Evolutionary conservation across 2,797 vertebrate species (phyloP).

Genomic region (Phataginus tetradactyla): DNA sequence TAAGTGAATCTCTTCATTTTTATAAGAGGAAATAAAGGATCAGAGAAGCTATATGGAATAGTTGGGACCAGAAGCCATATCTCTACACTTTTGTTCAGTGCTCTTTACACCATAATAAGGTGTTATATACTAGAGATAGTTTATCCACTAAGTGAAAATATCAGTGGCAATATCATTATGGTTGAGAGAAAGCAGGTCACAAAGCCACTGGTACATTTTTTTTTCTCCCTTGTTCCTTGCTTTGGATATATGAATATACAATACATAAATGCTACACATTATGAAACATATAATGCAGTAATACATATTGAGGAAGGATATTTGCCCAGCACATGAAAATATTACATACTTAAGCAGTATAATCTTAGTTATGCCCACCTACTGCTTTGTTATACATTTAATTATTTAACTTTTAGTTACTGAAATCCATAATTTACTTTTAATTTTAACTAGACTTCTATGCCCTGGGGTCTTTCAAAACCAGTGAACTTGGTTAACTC

Average conservation of each 20-base stretch:
- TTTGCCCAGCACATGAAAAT: constrained; percentile 17
- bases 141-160: constrained; percentile 31
- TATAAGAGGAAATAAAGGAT: constrained; percentile 37
- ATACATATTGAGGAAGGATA: background rate
- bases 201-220: background rate
- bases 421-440: constrained; percentile 33
- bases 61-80: constrained; percentile 22
- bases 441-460: constrained; percentile 46
- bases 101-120: constrained; percentile 21
- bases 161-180: constrained; percentile 4
- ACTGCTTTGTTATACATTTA: constrained; percentile 4
- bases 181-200: constrained; percentile 33
- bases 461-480: constrained; percentile 11
- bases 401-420: constrained; percentile 54
- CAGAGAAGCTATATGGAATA: background rate
- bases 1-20: constrained; percentile 51
- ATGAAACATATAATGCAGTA: background rate
- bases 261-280: constrained; percentile 5
- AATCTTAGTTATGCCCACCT: background rate
- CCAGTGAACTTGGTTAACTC: constrained; percentile 1
- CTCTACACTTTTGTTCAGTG: constrained; percentile 16
- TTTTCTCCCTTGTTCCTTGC: constrained; percentile 14
- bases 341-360: constrained; percentile 25
- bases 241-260: constrained; percentile 27
- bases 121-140: background rate